phyloP scores from a whole-genome alignment of 2,888 invertebrate species.

The Drosophila anomalipes region DNA sequence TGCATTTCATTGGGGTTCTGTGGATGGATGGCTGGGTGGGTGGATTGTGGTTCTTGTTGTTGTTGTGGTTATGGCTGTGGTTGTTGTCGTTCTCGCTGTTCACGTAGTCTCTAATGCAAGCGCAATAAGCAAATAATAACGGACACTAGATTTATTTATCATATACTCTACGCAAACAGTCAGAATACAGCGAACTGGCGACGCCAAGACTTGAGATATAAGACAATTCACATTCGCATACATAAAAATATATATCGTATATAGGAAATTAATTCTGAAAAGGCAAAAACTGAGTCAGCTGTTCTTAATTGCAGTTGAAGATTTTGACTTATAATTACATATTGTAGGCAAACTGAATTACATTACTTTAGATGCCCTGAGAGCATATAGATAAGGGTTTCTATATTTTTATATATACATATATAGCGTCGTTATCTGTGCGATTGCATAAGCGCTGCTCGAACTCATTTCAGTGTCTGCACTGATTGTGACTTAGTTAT shows the following conservation, averaged over 20 bases:
- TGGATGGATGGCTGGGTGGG: conserved; percentile 5
- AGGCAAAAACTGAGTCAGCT: conserved; percentile 23
- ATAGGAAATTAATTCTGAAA: conserved; percentile 14
- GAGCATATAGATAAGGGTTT: conserved; percentile 9
- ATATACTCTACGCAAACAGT: conserved; percentile 21
- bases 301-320: conserved; percentile 3
- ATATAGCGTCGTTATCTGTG: conserved; percentile 19
- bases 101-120: conserved; percentile 68
- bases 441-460: conserved; percentile 8
- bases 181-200: conserved; percentile 17
- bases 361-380: conserved; percentile 2
- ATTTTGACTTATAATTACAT: not conserved
- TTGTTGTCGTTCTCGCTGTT: conserved; percentile 24
- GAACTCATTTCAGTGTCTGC: conserved; percentile 4
- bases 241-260: conserved; percentile 6
- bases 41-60: conserved; percentile 15
- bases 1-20: conserved; percentile 4
- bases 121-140: conserved; percentile 64
- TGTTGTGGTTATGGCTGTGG: conserved; percentile 2
- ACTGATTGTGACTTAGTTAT: not conserved
- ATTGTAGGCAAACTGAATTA: not conserved
- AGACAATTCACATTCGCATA: not conserved
- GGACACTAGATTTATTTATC: conserved; percentile 60
- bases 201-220: conserved; percentile 22
- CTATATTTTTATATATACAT: conserved; percentile 3